Evolutionary conservation across 2,888 invertebrate species (phyloP), one percentile per base, ranked within the genome.

Genomic region (Eristalis pertinax): DNA sequence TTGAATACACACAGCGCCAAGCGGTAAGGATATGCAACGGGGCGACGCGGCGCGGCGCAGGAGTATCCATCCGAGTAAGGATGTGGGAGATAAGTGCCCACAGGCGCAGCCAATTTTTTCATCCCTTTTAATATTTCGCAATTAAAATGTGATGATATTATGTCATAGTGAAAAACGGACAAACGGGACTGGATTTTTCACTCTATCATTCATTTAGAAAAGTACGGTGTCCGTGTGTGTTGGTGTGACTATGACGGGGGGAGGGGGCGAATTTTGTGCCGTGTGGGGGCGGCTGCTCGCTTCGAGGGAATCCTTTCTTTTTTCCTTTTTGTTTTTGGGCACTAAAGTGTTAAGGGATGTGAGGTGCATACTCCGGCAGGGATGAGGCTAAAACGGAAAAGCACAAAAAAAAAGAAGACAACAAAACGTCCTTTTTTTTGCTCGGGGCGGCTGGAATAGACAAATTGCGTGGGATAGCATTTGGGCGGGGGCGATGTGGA

Each of bases 131-230:
- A 88, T 88, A 88, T 88, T 88, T 88, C 88, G 88, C 88, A 88
- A 88, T 88, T 88, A 88, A 88, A 88, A 88, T 84, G 84, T 88
- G 88, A 88, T 88, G 88, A 88, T 88, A 88, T 88, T 88, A 88
- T 88, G 88, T 88, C 88, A 88, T 81, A 88, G 87, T 79, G 87
- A 80, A 87, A 87, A 87, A 84, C 79, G 84, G 87, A 83, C 87
- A 87, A 84, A 84, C 87, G 87, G 87, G 87, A 87, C 79, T 78
- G 84, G 79, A 87, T 87, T 87, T 87, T 87, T 84, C 87, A 84
- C 84, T 87, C 84, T 84, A 87, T 87, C 87, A 83, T 87, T 87
- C 86, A 87, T 87, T 87, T 62, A 63, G 70, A 68, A 75, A 75
- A 64, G 43, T 67, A 68, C 58, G n/a, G 24, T 13, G 13, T 60